Percentiles rank a stretch among this genome's conserved stretches.
Evolutionary conservation across 2,888 invertebrate species (phyloP).

Genomic region (Rhamphomyia laevipes): DNA sequence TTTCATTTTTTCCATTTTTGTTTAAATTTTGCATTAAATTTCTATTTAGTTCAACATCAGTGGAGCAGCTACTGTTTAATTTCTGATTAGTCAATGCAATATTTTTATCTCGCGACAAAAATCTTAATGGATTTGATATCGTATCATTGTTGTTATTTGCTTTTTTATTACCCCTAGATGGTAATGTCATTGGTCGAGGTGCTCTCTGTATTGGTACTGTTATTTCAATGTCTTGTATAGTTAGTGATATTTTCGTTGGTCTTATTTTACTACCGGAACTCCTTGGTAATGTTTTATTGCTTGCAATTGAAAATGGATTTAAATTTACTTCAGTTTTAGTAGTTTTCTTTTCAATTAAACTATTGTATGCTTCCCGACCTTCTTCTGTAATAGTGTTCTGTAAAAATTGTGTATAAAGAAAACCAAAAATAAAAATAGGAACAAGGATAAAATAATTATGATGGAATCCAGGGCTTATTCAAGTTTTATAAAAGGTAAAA

Average conservation of each 20-base stretch:
- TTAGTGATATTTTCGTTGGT: too few relatives aligned
- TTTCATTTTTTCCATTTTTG: conserved; percentile 2
- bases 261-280: conserved; percentile 19
- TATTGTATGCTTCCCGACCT: conserved; percentile 85
- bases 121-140: conserved; percentile 16
- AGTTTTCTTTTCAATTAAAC: conserved; percentile 72
- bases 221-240: too few relatives aligned
- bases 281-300: conserved; percentile 30
- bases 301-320: conserved; percentile 29
- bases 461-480: not conserved
- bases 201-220: conserved; percentile 12
- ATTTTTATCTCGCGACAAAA: conserved; percentile 18
- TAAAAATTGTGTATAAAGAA: conserved; percentile 24
- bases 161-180: conserved; percentile 23
- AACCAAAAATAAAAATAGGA: conserved; percentile 15
- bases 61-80: not conserved
- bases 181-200: conserved; percentile 34
- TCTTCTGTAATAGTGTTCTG: conserved; percentile 78
- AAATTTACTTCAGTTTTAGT: conserved; percentile 24
- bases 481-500: too few relatives aligned
- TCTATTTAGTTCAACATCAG: not conserved
- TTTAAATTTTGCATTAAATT: not conserved
- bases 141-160: not conserved
- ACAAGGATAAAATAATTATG: conserved; percentile 5
- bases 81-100: conserved; percentile 6